Conservation (phyloP, 2,113 vertebrate species). For the Synchiropus splendidus region DNA sequence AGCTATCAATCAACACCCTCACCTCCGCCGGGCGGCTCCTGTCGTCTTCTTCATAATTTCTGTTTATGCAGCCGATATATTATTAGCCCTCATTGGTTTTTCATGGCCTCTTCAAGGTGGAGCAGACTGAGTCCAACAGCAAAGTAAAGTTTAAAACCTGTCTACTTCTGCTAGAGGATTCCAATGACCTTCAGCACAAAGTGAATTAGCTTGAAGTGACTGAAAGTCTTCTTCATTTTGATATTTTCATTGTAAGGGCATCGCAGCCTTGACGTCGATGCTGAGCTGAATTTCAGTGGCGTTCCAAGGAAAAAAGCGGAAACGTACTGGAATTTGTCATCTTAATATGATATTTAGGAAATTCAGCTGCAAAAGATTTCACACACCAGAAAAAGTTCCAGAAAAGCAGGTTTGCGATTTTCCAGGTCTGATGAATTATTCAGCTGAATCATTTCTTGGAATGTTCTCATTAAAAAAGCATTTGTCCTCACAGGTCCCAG, state of each 20-base stretch:
- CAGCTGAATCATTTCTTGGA: background rate
- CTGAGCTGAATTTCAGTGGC: background rate
- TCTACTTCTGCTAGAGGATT: background rate
- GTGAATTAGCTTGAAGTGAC: too few relatives aligned
- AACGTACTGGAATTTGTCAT: too few relatives aligned
- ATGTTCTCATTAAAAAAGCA: background rate
- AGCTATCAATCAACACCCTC: conserved; percentile 13
- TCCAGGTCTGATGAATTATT: too few relatives aligned
- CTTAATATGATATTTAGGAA: too few relatives aligned
- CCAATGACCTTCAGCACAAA: background rate
- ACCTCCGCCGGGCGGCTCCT: background rate
- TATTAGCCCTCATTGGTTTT: conserved; percentile 3
- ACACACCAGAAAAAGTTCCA: background rate
- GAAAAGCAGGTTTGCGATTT: background rate
- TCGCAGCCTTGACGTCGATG: background rate
- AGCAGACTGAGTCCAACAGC: conserved; percentile 4
- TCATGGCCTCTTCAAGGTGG: conserved; percentile 11
- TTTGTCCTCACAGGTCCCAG: conserved; percentile 3
- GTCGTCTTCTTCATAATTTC: background rate
- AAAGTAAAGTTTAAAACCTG: background rate
- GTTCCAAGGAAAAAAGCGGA: too few relatives aligned
- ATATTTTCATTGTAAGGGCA: background rate
- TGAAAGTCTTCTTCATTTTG: too few relatives aligned
- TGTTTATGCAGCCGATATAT: background rate
- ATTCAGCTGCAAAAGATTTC: too few relatives aligned